A percentile compares a stretch with the other conserved stretches of the same genome.
Conservation (phyloP, 2,113 vertebrate genomes). For the Cyanistes caeruleus region DNA sequence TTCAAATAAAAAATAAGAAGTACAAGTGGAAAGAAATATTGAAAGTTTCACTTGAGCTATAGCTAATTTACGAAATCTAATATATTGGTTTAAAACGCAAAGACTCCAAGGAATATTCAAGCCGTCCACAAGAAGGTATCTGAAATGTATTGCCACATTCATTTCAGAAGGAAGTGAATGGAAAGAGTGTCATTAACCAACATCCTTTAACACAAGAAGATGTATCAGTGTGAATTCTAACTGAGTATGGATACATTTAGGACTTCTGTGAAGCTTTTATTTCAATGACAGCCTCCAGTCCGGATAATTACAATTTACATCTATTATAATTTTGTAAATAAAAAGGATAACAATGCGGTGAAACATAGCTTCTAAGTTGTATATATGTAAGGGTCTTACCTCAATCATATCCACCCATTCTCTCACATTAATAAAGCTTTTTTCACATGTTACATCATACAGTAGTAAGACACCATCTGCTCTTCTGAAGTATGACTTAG, state of each 20-base stretch:
- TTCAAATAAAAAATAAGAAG: neutral
- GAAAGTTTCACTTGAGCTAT: neutral
- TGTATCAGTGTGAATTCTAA: neutral
- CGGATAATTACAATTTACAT: neutral
- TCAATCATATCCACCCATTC: conserved; percentile 97
- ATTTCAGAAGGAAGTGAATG: neutral
- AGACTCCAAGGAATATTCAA: neutral
- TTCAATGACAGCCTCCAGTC: neutral
- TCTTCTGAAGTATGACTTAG: conserved; percentile 95
- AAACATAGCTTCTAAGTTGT: neutral
- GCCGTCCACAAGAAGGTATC: neutral
- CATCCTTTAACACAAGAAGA: neutral
- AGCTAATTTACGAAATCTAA: neutral
- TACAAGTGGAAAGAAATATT: neutral
- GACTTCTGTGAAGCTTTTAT: neutral
- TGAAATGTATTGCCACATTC: neutral
- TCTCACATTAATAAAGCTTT: conserved; percentile 89
- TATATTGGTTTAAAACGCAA: neutral
- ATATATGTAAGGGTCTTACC: conserved; percentile 75
- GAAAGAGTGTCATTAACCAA: neutral
- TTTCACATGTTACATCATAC: conserved; percentile 92
- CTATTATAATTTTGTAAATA: neutral
- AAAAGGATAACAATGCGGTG: neutral
- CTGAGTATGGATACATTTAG: neutral
- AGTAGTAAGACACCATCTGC: conserved; percentile 92